Evolutionary conservation across 1,140 invertebrate genomes (phyloP).

Genomic region (Brachionus koreanus): DNA sequence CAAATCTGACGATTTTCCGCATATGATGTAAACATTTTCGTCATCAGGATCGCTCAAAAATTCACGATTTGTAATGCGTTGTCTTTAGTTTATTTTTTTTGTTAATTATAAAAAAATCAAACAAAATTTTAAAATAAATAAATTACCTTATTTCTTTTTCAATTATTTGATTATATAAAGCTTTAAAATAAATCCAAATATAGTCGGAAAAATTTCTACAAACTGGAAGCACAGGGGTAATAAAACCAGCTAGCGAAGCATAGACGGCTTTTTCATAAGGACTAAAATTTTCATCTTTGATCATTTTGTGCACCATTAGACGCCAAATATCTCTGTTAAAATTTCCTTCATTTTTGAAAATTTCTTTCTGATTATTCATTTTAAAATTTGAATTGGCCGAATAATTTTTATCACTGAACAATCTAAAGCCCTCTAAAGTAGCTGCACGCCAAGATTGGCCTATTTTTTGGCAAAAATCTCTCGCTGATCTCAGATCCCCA

Average conservation of each 20-base stretch:
- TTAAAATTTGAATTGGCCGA: slow-evolving; percentile 51
- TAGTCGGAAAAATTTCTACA: slow-evolving; percentile 80
- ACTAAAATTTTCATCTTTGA: slow-evolving; percentile 61
- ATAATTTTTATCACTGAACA: slow-evolving; percentile 76
- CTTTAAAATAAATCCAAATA: slow-evolving; percentile 79
- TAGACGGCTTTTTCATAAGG: slow-evolving; percentile 64
- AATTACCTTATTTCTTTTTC: slow-evolving; percentile 66
- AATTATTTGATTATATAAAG: slow-evolving; percentile 76
- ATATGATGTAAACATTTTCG: slow-evolving; percentile 25
- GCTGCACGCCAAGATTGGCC: slow-evolving; percentile 85
- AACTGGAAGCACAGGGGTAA: slow-evolving; percentile 69
- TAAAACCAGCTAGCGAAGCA: slow-evolving; percentile 76
- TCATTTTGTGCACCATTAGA: slow-evolving; percentile 71
- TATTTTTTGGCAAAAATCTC: slow-evolving; percentile 73
- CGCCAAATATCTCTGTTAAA: slow-evolving; percentile 84
- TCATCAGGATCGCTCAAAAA: slow-evolving; percentile 28
- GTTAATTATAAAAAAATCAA: background rate
- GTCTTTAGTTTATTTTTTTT: slow-evolving; percentile 39
- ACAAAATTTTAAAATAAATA: background rate
- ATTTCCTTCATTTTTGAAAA: slow-evolving; percentile 72
- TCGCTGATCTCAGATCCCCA: slow-evolving; percentile 76
- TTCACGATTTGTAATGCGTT: slow-evolving; percentile 49
- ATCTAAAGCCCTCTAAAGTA: slow-evolving; percentile 79
- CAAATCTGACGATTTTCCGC: background rate
- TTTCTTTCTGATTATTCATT: slow-evolving; percentile 50